Evolutionary conservation across 2,888 invertebrate genomes (phyloP), one percentile per base, ranked within the genome.

Genomic region (Polyommatus icarus): DNA sequence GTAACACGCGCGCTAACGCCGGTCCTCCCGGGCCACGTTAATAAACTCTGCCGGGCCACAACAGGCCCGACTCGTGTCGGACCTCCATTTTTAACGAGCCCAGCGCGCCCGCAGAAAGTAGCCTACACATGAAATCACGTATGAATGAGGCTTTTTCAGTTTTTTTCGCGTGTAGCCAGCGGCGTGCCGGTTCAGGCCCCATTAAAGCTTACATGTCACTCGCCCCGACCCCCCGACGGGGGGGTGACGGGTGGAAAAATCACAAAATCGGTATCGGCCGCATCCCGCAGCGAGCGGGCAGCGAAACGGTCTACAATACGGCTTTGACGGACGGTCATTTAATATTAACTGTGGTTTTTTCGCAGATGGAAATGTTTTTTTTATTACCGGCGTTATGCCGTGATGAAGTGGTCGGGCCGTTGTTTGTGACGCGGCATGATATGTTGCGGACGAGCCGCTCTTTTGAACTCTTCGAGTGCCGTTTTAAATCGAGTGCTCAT

Each of bases 191-290:
- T 90, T 88, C 87, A 88, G 87, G 89, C 87, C 85, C 93, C 93
- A 93, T 93, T 93, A 93, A 92, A 92, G 92, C 93, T 91, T 91
- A 93, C 93, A 93, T 93, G 93, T 93, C 93, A 92, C 91, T 92
- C 92, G 54, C 18, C 88, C 85, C 86, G 80, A 80, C 82, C 83
- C 87, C 86, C 85, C 84, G 80, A 73, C 80, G 77, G 80, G 83
- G 82, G 80, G 82, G 81, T 83, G 82, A 83, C 80, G 83, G 84
- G 83, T 84, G 87, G 86, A 90, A 91, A 91, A 91, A 92, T 92
- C 91, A 90, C 91, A 91, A 93, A 93, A 91, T 93, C 90, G 91
- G 90, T 91, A 92, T 92, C 87, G 92, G 90, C 88, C 88, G 88
- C 88, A 88, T 88, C 91, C 91, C 91, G 88, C 90, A 85, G 89